Percentiles rank a stretch among this genome's conserved stretches.
These are phyloP conservation scores for Lepus oiostolus DNA, from an alignment of 2,797 vertebrate species.

Conservation along the genomic window DNA sequence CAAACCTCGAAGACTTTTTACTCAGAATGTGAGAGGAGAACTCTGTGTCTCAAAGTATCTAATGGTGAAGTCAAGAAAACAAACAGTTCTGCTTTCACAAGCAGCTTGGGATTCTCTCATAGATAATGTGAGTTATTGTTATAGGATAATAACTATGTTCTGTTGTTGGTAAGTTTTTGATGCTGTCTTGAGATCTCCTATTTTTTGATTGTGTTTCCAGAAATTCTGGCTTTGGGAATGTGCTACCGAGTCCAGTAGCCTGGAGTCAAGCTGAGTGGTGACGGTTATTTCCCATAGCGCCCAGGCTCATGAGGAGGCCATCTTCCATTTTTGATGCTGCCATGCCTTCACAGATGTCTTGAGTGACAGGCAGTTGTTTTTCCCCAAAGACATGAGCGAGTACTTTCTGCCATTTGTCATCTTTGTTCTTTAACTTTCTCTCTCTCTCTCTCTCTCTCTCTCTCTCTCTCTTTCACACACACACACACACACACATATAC, in stretches of 20 bases:
- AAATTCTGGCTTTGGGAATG: constrained; percentile 28
- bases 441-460: fast-evolving
- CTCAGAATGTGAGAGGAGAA: neutral
- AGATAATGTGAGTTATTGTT: neutral
- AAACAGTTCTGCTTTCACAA: neutral
- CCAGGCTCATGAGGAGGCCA: fast-evolving
- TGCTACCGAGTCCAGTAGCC: neutral
- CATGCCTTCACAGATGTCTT: neutral
- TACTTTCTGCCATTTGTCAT: neutral
- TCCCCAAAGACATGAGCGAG: neutral
- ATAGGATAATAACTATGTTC: neutral
- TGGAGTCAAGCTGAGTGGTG: too few species aligned
- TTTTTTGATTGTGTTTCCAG: neutral
- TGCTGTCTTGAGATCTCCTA: neutral
- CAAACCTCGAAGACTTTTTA: neutral
- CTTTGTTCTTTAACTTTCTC: neutral
- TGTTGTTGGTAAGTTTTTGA: neutral
- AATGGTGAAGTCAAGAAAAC: neutral
- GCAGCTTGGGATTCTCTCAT: neutral
- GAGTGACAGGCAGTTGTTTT: neutral
- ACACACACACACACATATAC: neutral
- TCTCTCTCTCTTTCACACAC: too few species aligned
- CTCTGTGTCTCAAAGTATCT: neutral
- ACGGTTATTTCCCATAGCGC: neutral
- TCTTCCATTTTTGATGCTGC: neutral